Conservation (phyloP, 2,888 invertebrate genomes). For the Bhutanitis thaidina region DNA sequence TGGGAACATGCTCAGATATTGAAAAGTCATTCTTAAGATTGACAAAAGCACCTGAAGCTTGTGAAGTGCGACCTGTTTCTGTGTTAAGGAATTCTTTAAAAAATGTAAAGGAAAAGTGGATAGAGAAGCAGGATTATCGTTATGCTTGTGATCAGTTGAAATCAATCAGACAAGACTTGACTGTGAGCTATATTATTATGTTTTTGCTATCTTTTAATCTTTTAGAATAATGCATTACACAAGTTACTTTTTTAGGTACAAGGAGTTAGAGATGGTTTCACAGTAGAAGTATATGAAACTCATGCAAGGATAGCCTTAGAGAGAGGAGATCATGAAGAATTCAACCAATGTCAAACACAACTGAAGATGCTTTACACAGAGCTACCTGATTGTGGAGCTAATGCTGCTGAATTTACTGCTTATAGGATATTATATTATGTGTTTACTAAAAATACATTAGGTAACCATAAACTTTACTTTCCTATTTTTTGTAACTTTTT, state of each 20-base stretch:
- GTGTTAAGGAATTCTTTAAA: constrained; percentile 91
- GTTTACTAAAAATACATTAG: constrained; percentile 97
- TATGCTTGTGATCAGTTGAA: constrained; percentile 99
- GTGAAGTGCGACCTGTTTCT: constrained; percentile 93
- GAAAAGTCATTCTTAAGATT: constrained; percentile 98
- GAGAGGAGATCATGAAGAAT: constrained; percentile 98
- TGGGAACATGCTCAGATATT: constrained; percentile 95
- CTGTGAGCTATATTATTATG: constrained; percentile 81
- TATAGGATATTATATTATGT: constrained; percentile 98
- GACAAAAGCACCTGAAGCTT: constrained; percentile 96
- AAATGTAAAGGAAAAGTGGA: constrained; percentile 96
- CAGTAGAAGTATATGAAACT: constrained; percentile 99
- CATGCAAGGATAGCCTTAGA: constrained; percentile 98
- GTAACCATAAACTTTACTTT: constrained; percentile 70
- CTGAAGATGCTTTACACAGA: constrained; percentile 95
- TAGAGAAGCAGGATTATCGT: constrained; percentile 93
- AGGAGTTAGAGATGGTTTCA: constrained; percentile 95
- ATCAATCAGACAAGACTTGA: constrained; percentile 98
- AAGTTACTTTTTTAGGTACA: constrained; percentile 93
- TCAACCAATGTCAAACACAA: constrained; percentile 99
- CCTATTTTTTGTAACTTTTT: no score
- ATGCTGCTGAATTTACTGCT: constrained; percentile 95
- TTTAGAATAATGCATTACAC: no score
- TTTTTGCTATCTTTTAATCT: no score
- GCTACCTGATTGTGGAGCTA: constrained; percentile 82